A percentile compares a stretch with the other conserved stretches of the same genome.
Evolutionary conservation across 2,113 vertebrate genomes (phyloP).

Genomic region (Lepisosteus osseus): DNA sequence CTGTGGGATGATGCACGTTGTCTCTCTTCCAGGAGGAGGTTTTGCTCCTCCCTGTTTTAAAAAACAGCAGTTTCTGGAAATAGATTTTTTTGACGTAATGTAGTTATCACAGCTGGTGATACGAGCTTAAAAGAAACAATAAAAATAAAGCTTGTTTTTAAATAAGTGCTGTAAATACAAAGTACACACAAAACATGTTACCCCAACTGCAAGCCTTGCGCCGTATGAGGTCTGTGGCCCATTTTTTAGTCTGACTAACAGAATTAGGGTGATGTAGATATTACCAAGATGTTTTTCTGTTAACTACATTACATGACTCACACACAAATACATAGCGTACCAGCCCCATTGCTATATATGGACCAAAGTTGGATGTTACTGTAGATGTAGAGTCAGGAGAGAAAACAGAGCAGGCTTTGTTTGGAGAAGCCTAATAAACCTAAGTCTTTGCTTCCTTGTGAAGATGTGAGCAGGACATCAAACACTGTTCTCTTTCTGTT

Average conservation of each 20-base stretch:
- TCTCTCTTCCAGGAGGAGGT: not conserved
- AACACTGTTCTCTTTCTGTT: not conserved
- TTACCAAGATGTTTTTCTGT: slow-evolving; percentile 19
- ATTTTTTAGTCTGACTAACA: slow-evolving; percentile 15
- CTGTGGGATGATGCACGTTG: not conserved
- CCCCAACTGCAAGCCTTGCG: too few species aligned
- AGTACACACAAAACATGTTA: too few species aligned
- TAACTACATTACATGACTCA: slow-evolving; percentile 13
- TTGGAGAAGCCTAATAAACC: not conserved
- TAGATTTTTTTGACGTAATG: not conserved
- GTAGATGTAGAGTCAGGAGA: not conserved
- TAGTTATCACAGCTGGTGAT: too few species aligned
- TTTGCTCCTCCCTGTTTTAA: not conserved
- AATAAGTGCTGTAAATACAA: too few species aligned
- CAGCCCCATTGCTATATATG: slow-evolving; percentile 7
- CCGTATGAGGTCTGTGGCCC: too few species aligned
- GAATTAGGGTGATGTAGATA: slow-evolving; percentile 21
- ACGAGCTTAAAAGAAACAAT: too few species aligned
- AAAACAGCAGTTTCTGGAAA: not conserved
- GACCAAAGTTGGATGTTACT: not conserved
- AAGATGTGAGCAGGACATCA: not conserved
- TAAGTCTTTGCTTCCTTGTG: not conserved
- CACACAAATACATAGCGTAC: not conserved
- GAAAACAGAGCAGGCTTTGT: slow-evolving; percentile 27
- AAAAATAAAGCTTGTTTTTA: too few species aligned